Conservation (phyloP, 2,797 vertebrate genomes). For the Allobates femoralis region DNA sequence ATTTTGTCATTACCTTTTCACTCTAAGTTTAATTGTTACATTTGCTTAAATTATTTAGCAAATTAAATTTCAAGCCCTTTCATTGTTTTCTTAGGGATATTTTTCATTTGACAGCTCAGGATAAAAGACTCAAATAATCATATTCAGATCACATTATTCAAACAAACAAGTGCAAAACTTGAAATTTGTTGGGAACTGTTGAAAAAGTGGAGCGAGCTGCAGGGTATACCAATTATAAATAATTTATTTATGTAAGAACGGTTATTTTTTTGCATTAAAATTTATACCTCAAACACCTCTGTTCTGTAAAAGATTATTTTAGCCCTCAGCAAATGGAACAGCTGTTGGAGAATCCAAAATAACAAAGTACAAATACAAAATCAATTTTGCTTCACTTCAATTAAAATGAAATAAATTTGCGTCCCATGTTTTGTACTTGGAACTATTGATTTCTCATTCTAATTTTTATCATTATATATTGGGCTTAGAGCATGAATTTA, state of each 20-base stretch:
- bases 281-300: constrained; percentile 55
- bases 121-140: constrained; percentile 27
- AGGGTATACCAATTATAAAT: constrained; percentile 54
- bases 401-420: constrained; percentile 55
- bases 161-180: constrained; percentile 39
- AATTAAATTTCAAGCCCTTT: background rate
- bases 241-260: constrained; percentile 51
- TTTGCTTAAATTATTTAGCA: constrained; percentile 10
- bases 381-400: constrained; percentile 60
- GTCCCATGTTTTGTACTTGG: constrained; percentile 27
- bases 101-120: constrained; percentile 13
- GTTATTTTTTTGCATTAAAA: constrained; percentile 61
- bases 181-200: constrained; percentile 37
- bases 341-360: constrained; percentile 52
- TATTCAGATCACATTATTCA: constrained; percentile 45
- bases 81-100: constrained; percentile 8
- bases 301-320: constrained; percentile 51
- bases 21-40: background rate
- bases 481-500: constrained; percentile 20
- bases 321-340: constrained; percentile 57
- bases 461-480: constrained; percentile 37
- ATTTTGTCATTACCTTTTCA: constrained; percentile 5
- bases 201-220: constrained; percentile 15
- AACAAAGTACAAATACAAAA: constrained; percentile 60
- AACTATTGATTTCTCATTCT: constrained; percentile 46